Evolutionary conservation across 2,888 invertebrate species (phyloP).

Genomic region (Drosophila siamana): DNA sequence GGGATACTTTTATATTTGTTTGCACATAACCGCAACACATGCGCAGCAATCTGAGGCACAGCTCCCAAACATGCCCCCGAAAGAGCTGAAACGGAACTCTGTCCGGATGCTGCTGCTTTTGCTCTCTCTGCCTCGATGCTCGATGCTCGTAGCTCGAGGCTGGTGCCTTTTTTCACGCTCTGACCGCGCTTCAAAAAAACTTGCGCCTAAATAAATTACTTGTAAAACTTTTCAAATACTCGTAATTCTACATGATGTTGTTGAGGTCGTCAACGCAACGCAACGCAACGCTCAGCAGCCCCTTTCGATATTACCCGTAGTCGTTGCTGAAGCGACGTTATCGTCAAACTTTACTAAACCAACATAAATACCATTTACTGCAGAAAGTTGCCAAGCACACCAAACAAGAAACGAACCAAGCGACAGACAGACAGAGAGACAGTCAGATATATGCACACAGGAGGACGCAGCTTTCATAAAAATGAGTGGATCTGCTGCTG

Average conservation of each 20-base stretch:
- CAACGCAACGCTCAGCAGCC: conserved; percentile 11
- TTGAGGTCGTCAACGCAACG: conserved; percentile 78
- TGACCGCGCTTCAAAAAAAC: conserved; percentile 71
- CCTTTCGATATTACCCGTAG: conserved; percentile 50
- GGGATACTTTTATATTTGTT: conserved; percentile 79
- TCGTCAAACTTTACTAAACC: conserved; percentile 80
- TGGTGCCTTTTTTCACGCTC: conserved; percentile 50
- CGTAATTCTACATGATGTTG: conserved; percentile 81
- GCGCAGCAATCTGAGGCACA: no score
- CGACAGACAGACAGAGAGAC: no score
- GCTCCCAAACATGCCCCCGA: conserved; percentile 77
- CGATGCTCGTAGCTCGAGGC: no score
- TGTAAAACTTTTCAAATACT: conserved; percentile 80
- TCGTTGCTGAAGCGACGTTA: conserved; percentile 48
- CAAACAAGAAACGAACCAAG: conserved; percentile 37
- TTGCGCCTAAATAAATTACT: conserved; percentile 81
- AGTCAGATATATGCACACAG: conserved; percentile 21
- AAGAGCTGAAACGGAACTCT: no score
- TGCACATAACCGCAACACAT: conserved; percentile 77
- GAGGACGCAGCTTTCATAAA: conserved; percentile 57
- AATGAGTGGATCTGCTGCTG: conserved; percentile 58
- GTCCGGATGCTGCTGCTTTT: no score
- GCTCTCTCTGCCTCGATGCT: no score
- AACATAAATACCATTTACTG: conserved; percentile 81
- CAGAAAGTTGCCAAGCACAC: conserved; percentile 70